These are phyloP conservation scores for Dimorphilus gyrociliatus DNA, from an alignment of 2,888 invertebrate species.

Conservation along the genomic window DNA sequence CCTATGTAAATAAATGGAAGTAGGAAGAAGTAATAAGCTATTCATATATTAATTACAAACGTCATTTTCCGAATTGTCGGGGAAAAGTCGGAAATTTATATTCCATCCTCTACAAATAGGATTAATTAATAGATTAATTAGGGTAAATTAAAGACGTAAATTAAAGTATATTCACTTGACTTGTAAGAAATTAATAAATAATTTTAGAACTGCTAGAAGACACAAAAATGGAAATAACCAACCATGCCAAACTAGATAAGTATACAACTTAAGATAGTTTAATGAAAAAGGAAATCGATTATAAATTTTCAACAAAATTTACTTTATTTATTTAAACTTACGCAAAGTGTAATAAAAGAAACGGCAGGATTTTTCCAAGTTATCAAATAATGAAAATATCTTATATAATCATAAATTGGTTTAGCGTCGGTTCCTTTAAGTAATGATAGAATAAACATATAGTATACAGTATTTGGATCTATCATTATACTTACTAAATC, in stretches of 20 bases:
- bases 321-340: conserved; percentile 14
- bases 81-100: too few relatives aligned
- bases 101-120: too few relatives aligned
- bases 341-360: conserved; percentile 28
- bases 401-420: conserved; percentile 21
- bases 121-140: too few relatives aligned
- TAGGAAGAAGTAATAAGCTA: too few relatives aligned
- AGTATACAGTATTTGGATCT: conserved; percentile 1
- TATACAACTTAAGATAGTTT: conserved; percentile 15
- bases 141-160: too few relatives aligned
- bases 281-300: not conserved
- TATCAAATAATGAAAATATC: conserved; percentile 22
- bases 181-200: too few relatives aligned
- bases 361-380: conserved; percentile 28
- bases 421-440: conserved; percentile 20
- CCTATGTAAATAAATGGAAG: too few relatives aligned
- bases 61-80: too few relatives aligned
- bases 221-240: conserved; percentile 32
- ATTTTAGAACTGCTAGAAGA: too few relatives aligned
- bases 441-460: conserved; percentile 1
- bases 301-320: conserved; percentile 1
- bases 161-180: too few relatives aligned
- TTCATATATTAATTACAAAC: too few relatives aligned
- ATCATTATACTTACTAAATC: conserved; percentile 25
- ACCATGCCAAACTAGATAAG: conserved; percentile 36